Evolutionary conservation across 2,888 invertebrate species (phyloP).

Genomic region (Thyatira batis): DNA sequence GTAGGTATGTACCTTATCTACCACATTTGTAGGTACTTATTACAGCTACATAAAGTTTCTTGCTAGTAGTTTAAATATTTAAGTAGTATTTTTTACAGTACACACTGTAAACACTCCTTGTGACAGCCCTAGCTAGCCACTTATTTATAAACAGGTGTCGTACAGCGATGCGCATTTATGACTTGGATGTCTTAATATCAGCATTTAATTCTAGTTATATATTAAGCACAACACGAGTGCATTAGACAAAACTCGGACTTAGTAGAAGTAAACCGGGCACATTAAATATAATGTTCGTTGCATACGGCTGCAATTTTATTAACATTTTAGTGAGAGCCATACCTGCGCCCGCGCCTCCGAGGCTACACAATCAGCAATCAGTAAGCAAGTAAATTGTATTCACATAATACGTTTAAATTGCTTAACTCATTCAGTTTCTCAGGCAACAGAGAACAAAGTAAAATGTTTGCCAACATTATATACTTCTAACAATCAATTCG

Average conservation of each 20-base stretch:
- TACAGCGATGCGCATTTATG: constrained; percentile 43
- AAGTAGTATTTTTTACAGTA: too few species aligned
- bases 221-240: constrained; percentile 55
- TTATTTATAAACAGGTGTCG: constrained; percentile 45
- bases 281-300: constrained; percentile 55
- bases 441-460: neutral
- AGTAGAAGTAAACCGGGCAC: constrained; percentile 44
- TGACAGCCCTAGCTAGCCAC: constrained; percentile 33
- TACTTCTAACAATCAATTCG: too few species aligned
- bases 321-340: constrained; percentile 58
- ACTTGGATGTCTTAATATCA: constrained; percentile 61
- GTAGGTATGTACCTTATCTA: too few species aligned
- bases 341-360: constrained; percentile 34
- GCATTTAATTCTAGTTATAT: constrained; percentile 51
- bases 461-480: too few species aligned
- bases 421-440: constrained; percentile 8
- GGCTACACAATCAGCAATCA: constrained; percentile 55
- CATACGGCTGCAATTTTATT: constrained; percentile 64
- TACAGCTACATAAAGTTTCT: too few species aligned
- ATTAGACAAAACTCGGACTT: constrained; percentile 51
- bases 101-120: neutral
- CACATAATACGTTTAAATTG: constrained; percentile 39
- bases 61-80: neutral
- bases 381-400: constrained; percentile 48
- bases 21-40: too few species aligned